Conservation (phyloP, 2,888 invertebrate genomes). For the Daptonema setosum region DNA sequence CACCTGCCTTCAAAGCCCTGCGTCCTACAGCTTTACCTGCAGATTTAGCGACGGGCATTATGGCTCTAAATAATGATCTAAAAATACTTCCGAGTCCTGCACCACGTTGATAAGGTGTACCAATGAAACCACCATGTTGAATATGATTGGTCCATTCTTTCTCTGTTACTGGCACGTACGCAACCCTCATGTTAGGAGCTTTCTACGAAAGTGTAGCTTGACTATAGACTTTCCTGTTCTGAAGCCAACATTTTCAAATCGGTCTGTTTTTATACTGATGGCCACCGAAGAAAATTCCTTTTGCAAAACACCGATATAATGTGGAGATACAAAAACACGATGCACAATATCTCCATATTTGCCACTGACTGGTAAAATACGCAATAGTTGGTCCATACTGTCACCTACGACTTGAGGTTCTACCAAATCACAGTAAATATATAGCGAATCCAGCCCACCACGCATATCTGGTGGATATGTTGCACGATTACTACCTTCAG, state of each 20-base stretch:
- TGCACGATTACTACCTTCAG: too few species aligned
- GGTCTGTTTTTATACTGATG: conserved; percentile 1
- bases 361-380: too few species aligned
- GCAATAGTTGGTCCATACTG: too few species aligned
- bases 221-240: neutral
- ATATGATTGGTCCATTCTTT: neutral
- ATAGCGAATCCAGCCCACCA: neutral
- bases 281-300: neutral
- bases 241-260: neutral
- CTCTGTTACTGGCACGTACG: neutral
- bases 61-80: neutral
- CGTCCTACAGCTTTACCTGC: neutral
- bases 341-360: neutral
- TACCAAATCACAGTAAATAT: conserved; percentile 1
- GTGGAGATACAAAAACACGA: neutral
- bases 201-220: conserved; percentile 1
- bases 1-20: neutral
- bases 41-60: neutral
- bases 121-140: neutral
- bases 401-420: neutral
- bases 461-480: neutral
- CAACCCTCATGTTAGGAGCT: neutral
- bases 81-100: conserved; percentile 2
- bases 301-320: neutral
- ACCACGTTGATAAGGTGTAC: conserved; percentile 1